A percentile compares a stretch with the other conserved stretches of the same genome.
Conservation (phyloP, 2,888 invertebrate species). For the Caenorhabditis sp. region DNA sequence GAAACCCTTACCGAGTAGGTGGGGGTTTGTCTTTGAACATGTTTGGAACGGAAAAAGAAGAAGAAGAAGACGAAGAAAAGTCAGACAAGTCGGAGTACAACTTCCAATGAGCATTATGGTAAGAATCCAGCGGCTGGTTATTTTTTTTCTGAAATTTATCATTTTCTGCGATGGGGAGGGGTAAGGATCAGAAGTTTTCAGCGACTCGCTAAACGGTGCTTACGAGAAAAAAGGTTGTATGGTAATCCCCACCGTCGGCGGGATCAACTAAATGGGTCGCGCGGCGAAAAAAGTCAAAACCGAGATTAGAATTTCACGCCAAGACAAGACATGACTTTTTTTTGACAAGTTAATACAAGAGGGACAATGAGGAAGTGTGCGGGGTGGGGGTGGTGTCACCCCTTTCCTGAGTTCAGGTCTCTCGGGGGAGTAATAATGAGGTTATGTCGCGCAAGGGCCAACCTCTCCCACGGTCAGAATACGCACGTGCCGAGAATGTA, state of each 20-base stretch:
- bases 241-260: constrained; percentile 41
- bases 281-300: constrained; percentile 40
- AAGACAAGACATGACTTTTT: constrained; percentile 51
- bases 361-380: constrained; percentile 45
- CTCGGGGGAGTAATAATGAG: constrained; percentile 30
- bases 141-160: constrained; percentile 30
- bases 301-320: constrained; percentile 52
- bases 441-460: constrained; percentile 15
- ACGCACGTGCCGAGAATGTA: constrained; percentile 42
- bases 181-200: constrained; percentile 2
- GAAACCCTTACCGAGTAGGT: background rate
- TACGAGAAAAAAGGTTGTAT: constrained; percentile 47
- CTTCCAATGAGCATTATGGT: constrained; percentile 19
- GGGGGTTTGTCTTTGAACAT: constrained; percentile 1
- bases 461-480: constrained; percentile 33
- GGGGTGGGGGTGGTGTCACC: constrained; percentile 41
- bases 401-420: constrained; percentile 5
- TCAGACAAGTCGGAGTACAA: constrained; percentile 17
- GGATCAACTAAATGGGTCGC: constrained; percentile 50
- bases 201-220: constrained; percentile 5
- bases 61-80: constrained; percentile 12
- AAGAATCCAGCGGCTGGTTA: constrained; percentile 7
- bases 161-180: constrained; percentile 5
- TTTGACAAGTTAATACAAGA: constrained; percentile 48
- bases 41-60: background rate